Evolutionary conservation across 2,888 invertebrate species (phyloP), one percentile per base, ranked within the genome.

Genomic region (Caenorhabditis angaria): DNA sequence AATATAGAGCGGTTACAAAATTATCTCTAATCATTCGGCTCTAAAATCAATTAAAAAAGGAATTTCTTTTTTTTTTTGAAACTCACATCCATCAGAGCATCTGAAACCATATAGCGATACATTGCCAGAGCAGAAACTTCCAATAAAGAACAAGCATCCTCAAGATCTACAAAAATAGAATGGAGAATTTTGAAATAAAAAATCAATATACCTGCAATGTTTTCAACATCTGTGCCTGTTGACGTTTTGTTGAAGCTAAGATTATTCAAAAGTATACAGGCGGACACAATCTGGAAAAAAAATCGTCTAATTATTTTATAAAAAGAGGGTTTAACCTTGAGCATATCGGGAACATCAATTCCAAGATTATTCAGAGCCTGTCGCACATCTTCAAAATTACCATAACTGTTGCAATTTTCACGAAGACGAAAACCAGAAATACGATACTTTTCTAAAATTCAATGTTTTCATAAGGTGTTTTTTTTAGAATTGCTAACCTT

Each of bases 371-470:
- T 54, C 1, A 78, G 54, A 20, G 70, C 70, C 5, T 35, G 18
- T 14, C 65, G 59, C n/a, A 78, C 66, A 27, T 76, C 76, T 28
- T 75, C 72, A 29, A 78, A 63, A 51, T 67, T 70, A 24, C 78
- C 78, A 32, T 70, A 76, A 29, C 65, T 78, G 18, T 53, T 55
- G 27, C 70, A 73, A 18, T 65, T 69, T 53, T 78, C 78, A 18
- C 76, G 65, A 50, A 78, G 64, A 18, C 75, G 72, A 53, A 78
- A 78, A n/a, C 78, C 78, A 61, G 70, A 57, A 27, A 78, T 65
- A 32, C 65, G 64, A 20, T 70, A 73, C 28, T 67, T 63, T 29
- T 72, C 72, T 70, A 27, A 56, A 64, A 53, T n/a, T n/a, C n/a
- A n/a, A n/a, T n/a, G n/a, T n/a, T n/a, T n/a, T n/a, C n/a, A n/a